Conservation (phyloP, 1,140 invertebrate genomes). For the Pogonognathellus flavescens region DNA sequence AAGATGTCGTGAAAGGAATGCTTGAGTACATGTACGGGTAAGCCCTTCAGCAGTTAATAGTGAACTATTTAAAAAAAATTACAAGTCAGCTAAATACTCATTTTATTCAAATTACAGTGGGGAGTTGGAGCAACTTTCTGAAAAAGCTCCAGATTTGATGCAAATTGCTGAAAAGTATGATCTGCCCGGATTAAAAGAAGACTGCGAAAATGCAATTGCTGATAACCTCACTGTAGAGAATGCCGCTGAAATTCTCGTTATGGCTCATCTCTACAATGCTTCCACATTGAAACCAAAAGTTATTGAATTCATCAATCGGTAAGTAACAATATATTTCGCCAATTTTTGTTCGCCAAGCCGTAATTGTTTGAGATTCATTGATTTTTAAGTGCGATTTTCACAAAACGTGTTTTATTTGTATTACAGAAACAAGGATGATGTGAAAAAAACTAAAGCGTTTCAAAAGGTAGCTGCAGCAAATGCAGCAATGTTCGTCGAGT, state of each 20-base stretch:
- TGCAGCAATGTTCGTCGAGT: slow-evolving; percentile 63
- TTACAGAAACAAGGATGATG: slow-evolving; percentile 66
- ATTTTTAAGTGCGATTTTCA: no score
- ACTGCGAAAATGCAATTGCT: slow-evolving; percentile 64
- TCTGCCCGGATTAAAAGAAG: slow-evolving; percentile 63
- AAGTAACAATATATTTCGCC: background rate
- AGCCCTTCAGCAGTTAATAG: no score
- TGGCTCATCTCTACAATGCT: slow-evolving; percentile 66
- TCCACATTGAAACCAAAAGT: slow-evolving; percentile 61
- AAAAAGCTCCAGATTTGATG: slow-evolving; percentile 64
- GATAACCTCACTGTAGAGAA: slow-evolving; percentile 63
- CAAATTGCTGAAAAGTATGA: slow-evolving; percentile 66
- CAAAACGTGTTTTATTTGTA: slow-evolving; percentile 5
- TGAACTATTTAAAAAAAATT: no score
- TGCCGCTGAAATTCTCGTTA: slow-evolving; percentile 63
- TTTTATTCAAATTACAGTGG: slow-evolving; percentile 45
- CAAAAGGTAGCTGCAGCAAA: slow-evolving; percentile 61
- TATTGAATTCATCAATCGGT: slow-evolving; percentile 65
- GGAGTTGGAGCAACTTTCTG: slow-evolving; percentile 56
- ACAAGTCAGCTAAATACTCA: no score
- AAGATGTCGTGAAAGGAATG: slow-evolving; percentile 66
- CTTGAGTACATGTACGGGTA: slow-evolving; percentile 63
- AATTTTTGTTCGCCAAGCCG: no score
- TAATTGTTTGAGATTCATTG: no score
- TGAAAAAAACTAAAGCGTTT: slow-evolving; percentile 62